Evolutionary conservation across 2,113 vertebrate genomes (phyloP).

Genomic region (Callaeas wilsoni): DNA sequence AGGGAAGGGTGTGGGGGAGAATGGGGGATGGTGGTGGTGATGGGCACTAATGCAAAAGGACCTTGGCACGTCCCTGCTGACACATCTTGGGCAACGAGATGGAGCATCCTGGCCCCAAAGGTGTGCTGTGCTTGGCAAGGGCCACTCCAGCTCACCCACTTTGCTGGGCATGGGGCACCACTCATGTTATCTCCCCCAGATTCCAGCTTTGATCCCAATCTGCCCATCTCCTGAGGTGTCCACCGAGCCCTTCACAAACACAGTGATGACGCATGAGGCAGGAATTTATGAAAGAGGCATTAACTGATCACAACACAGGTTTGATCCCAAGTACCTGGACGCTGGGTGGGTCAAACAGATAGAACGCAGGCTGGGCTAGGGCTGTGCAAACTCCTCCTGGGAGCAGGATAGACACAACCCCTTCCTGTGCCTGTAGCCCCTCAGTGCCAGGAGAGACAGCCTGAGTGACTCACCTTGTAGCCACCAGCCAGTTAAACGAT

Average conservation of each 20-base stretch:
- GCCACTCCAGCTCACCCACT: fast-evolving
- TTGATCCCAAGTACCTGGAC: neutral
- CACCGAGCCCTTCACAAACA: constrained; percentile 12
- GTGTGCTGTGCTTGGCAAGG: neutral
- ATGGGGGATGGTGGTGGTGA: too few relatives aligned
- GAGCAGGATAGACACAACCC: neutral
- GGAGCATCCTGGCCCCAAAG: neutral
- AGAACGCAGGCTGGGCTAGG: neutral
- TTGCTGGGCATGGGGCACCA: neutral
- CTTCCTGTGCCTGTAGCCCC: neutral
- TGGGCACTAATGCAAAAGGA: neutral
- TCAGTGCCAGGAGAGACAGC: neutral
- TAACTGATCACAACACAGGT: neutral
- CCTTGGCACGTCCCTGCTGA: neutral
- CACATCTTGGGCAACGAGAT: fast-evolving
- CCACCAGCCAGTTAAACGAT: neutral
- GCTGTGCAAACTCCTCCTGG: neutral
- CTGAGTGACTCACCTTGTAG: neutral
- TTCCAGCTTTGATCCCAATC: constrained; percentile 26
- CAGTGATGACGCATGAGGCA: neutral
- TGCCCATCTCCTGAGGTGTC: neutral
- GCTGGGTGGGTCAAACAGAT: neutral
- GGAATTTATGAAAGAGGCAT: constrained; percentile 43
- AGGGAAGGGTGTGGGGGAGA: neutral
- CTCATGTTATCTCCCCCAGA: neutral